Percentiles rank a stretch among this genome's conserved stretches.
These are phyloP conservation scores for Engystomops pustulosus DNA, from an alignment of 2,113 vertebrate genomes.

Conservation along the genomic window DNA sequence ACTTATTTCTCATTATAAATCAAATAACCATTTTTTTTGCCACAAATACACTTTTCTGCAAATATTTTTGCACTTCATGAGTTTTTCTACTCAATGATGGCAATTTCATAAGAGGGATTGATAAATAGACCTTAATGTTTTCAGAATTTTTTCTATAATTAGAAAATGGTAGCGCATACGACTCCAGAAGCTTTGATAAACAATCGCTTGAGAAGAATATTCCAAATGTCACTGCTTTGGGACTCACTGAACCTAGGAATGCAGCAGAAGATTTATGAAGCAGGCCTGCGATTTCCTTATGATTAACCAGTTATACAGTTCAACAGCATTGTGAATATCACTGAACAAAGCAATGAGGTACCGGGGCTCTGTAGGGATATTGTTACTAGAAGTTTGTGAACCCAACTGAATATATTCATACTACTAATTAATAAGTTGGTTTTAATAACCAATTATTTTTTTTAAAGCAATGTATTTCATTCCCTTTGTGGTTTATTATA, in stretches of 20 bases:
- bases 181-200: conserved; percentile 36
- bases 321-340: conserved; percentile 55
- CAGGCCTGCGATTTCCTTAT: conserved; percentile 44
- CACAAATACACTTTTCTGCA: conserved; percentile 28
- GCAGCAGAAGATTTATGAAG: conserved; percentile 56
- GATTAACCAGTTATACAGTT: conserved; percentile 56
- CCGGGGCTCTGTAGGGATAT: conserved; percentile 1
- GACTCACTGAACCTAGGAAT: conserved; percentile 45
- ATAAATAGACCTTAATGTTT: conserved; percentile 20
- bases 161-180: conserved; percentile 8
- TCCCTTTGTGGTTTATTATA: background rate
- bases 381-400: conserved; percentile 16
- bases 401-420: conserved; percentile 21
- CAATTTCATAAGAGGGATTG: conserved; percentile 13
- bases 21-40: conserved; percentile 14
- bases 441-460: background rate
- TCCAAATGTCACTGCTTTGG: conserved; percentile 49
- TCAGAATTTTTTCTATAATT: conserved; percentile 33
- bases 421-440: conserved; percentile 29
- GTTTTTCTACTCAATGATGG: background rate
- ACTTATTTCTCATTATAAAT: conserved; percentile 27
- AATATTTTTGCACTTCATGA: conserved; percentile 7
- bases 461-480: background rate
- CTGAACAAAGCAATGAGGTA: conserved; percentile 31
- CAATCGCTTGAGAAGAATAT: conserved; percentile 14